Evolutionary conservation across 92 coral and sea anemone genomes (phyloP).

Genomic region (Palythoa grandiflora): DNA sequence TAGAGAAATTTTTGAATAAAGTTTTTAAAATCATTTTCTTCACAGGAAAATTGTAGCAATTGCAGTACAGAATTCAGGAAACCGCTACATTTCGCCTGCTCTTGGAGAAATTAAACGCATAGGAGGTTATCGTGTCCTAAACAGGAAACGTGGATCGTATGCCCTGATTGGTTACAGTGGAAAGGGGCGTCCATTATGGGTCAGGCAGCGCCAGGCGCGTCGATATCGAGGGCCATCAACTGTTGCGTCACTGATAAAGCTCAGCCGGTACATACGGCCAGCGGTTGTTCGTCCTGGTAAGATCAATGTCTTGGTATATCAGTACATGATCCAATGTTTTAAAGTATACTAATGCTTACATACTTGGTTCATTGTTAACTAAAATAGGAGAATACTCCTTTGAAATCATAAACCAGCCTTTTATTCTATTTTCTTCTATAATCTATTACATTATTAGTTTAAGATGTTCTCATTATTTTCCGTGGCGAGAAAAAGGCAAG

Average conservation of each 20-base stretch:
- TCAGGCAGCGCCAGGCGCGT: constrained; percentile 27
- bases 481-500: too few species aligned
- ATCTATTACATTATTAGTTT: too few species aligned
- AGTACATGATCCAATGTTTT: neutral
- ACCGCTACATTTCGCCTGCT: constrained; percentile 15
- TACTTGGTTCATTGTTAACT: too few species aligned
- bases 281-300: constrained; percentile 3
- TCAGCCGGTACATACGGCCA: constrained; percentile 19
- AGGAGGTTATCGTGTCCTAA: constrained; percentile 19
- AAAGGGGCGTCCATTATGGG: constrained; percentile 30
- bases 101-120: constrained; percentile 22
- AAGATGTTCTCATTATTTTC: too few species aligned
- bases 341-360: too few species aligned
- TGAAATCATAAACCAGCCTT: too few species aligned
- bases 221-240: constrained; percentile 29
- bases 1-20: too few species aligned
- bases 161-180: constrained; percentile 45
- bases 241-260: constrained; percentile 13
- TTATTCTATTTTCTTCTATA: too few species aligned
- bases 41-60: constrained; percentile 34
- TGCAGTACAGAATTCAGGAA: constrained; percentile 32
- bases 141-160: constrained; percentile 28
- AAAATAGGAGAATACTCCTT: too few species aligned
- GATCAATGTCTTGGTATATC: neutral
- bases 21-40: neutral